phyloP scores from a whole-genome alignment of 2,113 vertebrate species.

The Diglossa brunneiventris region DNA sequence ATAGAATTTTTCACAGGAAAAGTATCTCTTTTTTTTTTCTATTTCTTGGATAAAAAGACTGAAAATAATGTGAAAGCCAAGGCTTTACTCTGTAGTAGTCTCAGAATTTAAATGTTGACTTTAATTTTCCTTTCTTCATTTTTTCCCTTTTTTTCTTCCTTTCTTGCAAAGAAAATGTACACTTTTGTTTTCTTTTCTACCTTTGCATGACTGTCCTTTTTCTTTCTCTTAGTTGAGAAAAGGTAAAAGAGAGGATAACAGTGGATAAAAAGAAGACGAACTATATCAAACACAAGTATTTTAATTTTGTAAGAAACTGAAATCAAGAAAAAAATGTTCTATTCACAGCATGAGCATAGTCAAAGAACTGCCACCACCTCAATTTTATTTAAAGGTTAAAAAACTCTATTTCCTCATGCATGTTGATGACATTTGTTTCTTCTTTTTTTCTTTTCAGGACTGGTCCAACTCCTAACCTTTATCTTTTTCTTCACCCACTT shows the following conservation, averaged over 20 bases:
- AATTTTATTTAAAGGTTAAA: not conserved
- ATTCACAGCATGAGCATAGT: not conserved
- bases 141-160: not conserved
- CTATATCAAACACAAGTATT: not conserved
- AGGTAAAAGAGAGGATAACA: not conserved
- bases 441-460: not conserved
- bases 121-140: not conserved
- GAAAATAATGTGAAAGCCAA: not conserved
- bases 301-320: not conserved
- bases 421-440: not conserved
- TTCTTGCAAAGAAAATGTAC: not conserved
- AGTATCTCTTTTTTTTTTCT: not conserved
- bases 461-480: not conserved
- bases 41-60: not conserved
- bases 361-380: not conserved
- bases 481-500: not conserved
- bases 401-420: not conserved
- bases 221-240: not conserved
- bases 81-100: not conserved
- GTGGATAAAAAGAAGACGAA: not conserved
- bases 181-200: not conserved
- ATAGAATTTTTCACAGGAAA: not conserved
- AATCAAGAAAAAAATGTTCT: not conserved
- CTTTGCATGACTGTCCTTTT: not conserved
- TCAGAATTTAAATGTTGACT: not conserved